These are phyloP conservation scores for Yponomeuta plumbellus DNA, from an alignment of 2,888 invertebrate species.

Conservation along the genomic window DNA sequence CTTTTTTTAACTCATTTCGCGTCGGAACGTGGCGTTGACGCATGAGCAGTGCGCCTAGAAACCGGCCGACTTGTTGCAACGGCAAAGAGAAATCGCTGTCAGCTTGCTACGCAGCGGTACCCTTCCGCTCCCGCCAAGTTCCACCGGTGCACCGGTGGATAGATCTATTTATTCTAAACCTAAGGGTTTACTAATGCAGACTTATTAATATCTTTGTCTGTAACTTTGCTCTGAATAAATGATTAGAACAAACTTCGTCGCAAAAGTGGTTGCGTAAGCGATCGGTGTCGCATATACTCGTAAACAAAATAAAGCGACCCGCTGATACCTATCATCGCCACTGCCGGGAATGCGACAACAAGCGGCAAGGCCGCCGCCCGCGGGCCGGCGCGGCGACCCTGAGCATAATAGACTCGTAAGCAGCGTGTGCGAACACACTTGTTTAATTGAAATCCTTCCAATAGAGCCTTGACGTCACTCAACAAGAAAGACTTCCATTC, in stretches of 20 bases:
- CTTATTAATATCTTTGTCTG: too few species aligned
- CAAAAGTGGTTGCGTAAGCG: conserved; percentile 7
- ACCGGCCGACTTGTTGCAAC: background rate
- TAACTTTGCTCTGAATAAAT: background rate
- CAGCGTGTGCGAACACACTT: conserved; percentile 12
- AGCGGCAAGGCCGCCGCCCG: conserved; percentile 56
- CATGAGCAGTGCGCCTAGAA: background rate
- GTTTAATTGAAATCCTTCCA: conserved; percentile 8
- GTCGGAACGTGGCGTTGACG: background rate
- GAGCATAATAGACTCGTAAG: conserved; percentile 13
- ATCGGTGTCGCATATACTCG: background rate
- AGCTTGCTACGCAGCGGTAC: background rate
- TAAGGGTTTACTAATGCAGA: background rate
- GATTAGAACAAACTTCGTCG: background rate
- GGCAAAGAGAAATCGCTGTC: conserved; percentile 13
- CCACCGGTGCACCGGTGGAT: background rate
- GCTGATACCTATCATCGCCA: background rate
- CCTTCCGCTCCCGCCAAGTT: conserved; percentile 8
- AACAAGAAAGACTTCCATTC: background rate
- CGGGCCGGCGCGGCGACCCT: conserved; percentile 4
- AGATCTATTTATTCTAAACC: background rate
- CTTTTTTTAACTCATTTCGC: conserved; percentile 2
- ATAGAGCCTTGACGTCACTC: conserved; percentile 17
- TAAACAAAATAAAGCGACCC: conserved; percentile 1
- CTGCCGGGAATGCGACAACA: conserved; percentile 41